Conservation (phyloP, 2,797 vertebrate species). For the Clarias laeviceps region DNA sequence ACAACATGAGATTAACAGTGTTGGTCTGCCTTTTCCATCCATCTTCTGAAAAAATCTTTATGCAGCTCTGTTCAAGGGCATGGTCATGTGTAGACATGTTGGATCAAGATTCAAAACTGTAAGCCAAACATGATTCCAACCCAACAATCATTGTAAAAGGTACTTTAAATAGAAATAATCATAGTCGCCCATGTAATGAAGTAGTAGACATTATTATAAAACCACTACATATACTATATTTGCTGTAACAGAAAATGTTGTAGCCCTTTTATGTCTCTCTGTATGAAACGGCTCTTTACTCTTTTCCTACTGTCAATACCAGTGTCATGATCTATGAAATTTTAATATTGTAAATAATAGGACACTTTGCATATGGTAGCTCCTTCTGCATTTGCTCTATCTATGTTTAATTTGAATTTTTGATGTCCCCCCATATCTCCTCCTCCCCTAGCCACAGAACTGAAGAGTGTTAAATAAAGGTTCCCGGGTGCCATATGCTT, state of each 20-base stretch:
- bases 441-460: not conserved
- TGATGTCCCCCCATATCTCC: not conserved
- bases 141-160: not conserved
- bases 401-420: constrained; percentile 23
- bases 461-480: constrained; percentile 26
- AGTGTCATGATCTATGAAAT: not conserved
- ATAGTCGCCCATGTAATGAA: not conserved
- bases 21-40: not conserved
- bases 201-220: not conserved
- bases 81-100: not conserved
- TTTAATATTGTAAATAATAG: constrained; percentile 11
- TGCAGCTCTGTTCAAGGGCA: not conserved
- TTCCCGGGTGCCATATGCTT: constrained; percentile 28
- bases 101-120: not conserved
- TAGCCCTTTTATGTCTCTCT: constrained; percentile 15
- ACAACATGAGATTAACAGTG: not conserved
- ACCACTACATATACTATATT: not conserved
- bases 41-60: not conserved
- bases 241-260: constrained; percentile 16
- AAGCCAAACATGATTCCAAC: not conserved
- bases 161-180: not conserved
- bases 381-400: not conserved
- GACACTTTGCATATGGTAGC: not conserved
- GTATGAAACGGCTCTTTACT: not conserved
- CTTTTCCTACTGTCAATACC: constrained; percentile 5